Conservation (phyloP, 2,888 invertebrate genomes). For the Cetonia aurata region DNA sequence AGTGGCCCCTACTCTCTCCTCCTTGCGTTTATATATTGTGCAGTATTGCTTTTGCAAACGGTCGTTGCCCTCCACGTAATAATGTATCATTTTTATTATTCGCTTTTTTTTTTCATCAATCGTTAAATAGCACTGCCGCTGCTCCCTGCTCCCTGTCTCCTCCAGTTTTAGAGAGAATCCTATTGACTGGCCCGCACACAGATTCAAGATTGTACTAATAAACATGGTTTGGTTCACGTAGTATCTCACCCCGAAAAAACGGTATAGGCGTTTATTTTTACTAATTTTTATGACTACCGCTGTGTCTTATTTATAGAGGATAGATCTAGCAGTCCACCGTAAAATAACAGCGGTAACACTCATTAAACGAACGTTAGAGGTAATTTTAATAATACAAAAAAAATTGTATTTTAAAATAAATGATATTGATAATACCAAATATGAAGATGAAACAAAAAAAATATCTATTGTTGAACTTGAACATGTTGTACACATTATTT, state of each 20-base stretch:
- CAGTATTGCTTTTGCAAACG: conserved; percentile 52
- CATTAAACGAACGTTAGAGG: too few species aligned
- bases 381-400: too few species aligned
- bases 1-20: conserved; percentile 48
- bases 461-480: too few species aligned
- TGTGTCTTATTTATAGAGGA: too few species aligned
- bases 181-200: conserved; percentile 35
- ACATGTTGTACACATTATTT: too few species aligned
- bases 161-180: conserved; percentile 38
- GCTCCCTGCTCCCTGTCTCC: conserved; percentile 47
- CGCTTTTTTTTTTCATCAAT: conserved; percentile 42
- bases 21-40: conserved; percentile 47
- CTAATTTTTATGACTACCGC: conserved; percentile 27
- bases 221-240: conserved; percentile 22
- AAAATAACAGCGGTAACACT: too few species aligned
- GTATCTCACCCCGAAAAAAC: conserved; percentile 18
- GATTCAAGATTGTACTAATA: conserved; percentile 42
- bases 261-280: conserved; percentile 25
- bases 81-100: conserved; percentile 47
- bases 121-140: conserved; percentile 3
- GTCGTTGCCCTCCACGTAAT: conserved; percentile 52
- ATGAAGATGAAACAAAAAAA: too few species aligned
- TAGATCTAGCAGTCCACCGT: too few species aligned
- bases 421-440: too few species aligned
- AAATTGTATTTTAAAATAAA: too few species aligned